Conservation (phyloP, 2,888 invertebrate genomes). For the Brachynemurus nebulosus region DNA sequence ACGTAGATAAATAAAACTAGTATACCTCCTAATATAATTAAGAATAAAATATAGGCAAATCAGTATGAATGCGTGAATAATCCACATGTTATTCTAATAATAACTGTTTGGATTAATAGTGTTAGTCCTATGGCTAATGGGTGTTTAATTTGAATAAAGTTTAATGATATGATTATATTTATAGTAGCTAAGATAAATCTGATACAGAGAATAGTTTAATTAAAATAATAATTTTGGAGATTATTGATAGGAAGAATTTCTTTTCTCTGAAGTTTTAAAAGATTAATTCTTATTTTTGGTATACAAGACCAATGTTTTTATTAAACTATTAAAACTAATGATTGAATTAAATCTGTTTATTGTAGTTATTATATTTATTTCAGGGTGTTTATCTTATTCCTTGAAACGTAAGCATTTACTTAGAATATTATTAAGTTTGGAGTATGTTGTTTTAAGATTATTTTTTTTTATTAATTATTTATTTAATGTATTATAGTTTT, state of each 20-base stretch:
- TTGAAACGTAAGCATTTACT: constrained; percentile 36
- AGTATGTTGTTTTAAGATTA: constrained; percentile 43
- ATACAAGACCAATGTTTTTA: too few species aligned
- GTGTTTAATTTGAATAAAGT: constrained; percentile 33
- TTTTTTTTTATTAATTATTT: constrained; percentile 37
- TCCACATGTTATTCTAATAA: constrained; percentile 34
- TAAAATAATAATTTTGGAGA: too few species aligned
- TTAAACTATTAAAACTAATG: too few species aligned
- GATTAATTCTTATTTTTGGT: too few species aligned
- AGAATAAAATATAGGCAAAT: constrained; percentile 46
- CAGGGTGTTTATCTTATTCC: too few species aligned
- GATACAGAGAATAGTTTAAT: constrained; percentile 47
- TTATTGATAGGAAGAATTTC: too few species aligned
- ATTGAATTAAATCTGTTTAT: too few species aligned
- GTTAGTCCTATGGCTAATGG: constrained; percentile 40
- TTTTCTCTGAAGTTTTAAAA: too few species aligned
- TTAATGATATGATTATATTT: constrained; percentile 28
- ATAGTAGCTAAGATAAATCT: constrained; percentile 24
- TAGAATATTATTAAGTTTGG: constrained; percentile 42
- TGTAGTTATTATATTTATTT: not conserved
- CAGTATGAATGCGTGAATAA: constrained; percentile 38
- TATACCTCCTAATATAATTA: constrained; percentile 48
- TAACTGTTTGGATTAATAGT: constrained; percentile 38
- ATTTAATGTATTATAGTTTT: constrained; percentile 33
- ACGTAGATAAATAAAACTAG: constrained; percentile 51